Evolutionary conservation across 2,797 vertebrate species (phyloP).

Genomic region (Peromyscus aztecus): DNA sequence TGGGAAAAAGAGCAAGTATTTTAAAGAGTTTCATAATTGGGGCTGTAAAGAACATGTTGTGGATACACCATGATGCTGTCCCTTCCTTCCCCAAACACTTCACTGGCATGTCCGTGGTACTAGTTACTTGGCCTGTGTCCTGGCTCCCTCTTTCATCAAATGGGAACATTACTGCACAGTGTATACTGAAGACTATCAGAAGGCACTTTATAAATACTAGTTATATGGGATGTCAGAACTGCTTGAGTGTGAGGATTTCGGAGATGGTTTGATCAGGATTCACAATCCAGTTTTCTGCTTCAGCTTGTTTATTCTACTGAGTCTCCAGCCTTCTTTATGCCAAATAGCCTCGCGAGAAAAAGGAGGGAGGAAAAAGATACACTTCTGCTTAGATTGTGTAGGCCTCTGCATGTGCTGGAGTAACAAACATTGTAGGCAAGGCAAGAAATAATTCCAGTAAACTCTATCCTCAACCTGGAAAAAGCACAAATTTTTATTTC

Average conservation of each 20-base stretch:
- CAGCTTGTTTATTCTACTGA: not conserved
- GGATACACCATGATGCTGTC: not conserved
- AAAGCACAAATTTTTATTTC: slow-evolving; percentile 13
- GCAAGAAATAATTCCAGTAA: slow-evolving; percentile 35
- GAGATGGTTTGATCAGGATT: not conserved
- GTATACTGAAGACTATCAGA: not conserved
- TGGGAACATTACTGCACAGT: not conserved
- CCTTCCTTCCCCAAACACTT: not conserved
- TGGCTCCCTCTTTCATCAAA: not conserved
- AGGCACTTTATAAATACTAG: not conserved
- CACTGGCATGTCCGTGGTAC: not conserved
- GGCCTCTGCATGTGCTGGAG: not conserved
- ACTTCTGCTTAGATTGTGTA: not conserved
- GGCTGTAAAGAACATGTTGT: not conserved
- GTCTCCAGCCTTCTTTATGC: not conserved
- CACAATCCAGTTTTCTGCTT: slow-evolving; percentile 40
- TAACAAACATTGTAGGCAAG: not conserved
- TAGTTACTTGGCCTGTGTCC: not conserved
- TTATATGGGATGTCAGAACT: not conserved
- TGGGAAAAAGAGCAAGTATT: not conserved
- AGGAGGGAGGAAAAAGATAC: not conserved
- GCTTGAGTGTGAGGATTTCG: not conserved
- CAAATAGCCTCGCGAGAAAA: not conserved
- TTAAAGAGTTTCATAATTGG: not conserved
- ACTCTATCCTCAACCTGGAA: not conserved